Evolutionary conservation across 64 coral and sea anemone genomes (phyloP), one percentile per base, ranked within the genome.

Genomic region (Stichodactyla mertensii): DNA sequence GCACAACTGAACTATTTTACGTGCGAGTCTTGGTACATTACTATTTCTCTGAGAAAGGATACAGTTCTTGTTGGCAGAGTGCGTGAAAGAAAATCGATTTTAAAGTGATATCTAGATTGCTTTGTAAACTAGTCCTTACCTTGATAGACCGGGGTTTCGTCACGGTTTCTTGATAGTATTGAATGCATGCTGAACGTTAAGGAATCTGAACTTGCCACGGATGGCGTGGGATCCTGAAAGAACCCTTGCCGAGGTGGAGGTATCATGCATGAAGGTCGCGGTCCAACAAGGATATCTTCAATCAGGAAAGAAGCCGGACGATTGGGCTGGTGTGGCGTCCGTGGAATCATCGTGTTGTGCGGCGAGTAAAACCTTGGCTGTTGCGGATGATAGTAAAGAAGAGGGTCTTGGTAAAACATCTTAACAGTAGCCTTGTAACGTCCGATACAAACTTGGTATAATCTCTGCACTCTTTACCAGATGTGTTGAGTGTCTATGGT

Each of bases 321-420:
- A 51, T 79, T 77, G 27, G 90, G 20, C 71, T 81, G 91, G 16
- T 79, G 88, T 6, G 88, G 64, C 14, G 88, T 90, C 51, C 80
- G 56, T 16, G 86, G 66, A 77, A 87, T 60, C 78, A 92, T 77
- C 51, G 80, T 52, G 66, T 88, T 92, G 22, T 92, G 91, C 18
- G 87, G 64, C 52, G 91, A 11, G 86, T 77, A 87, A 85, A 80
- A 86, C 24, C 77, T 81, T 24, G 79, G 86, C 15, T 86, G 85
- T 27, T 86, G 66, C 66, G 88, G 91, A 58, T 96, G 92, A 77
- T 93, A 96, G 22, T 87, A 70, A 54, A 96, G 58, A 45, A 96
- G 74, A 82, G 94, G 91, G 86, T 96, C 94, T 93, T 96, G 94
- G 80, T 92, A 96, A 85, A 92, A 96, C 94, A 96, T 96, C 62